A percentile compares a stretch with the other conserved stretches of the same genome.
Conservation (phyloP, 2,797 vertebrate genomes). For the Sorex maritimensis region DNA sequence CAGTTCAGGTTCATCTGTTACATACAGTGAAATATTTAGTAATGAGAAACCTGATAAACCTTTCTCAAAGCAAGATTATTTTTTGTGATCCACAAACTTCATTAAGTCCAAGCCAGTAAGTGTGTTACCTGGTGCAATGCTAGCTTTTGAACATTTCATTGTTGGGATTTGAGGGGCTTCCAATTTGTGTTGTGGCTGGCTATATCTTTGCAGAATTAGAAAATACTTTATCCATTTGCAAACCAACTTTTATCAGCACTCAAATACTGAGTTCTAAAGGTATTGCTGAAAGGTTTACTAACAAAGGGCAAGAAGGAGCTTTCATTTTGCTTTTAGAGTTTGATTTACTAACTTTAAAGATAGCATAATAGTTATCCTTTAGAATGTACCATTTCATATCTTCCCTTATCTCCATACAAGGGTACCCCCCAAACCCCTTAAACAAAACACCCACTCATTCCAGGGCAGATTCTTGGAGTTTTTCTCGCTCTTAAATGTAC, state of each 20-base stretch:
- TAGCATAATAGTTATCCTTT: slow-evolving; percentile 22
- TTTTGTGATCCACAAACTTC: slow-evolving; percentile 37
- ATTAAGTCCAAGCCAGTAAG: background rate
- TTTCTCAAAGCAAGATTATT: slow-evolving; percentile 35
- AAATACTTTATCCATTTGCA: slow-evolving; percentile 32
- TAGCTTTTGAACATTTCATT: slow-evolving; percentile 51
- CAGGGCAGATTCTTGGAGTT: slow-evolving; percentile 1
- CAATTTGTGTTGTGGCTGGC: slow-evolving; percentile 24
- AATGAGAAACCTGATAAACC: slow-evolving; percentile 17
- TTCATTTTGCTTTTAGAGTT: slow-evolving; percentile 64
- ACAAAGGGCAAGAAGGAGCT: slow-evolving; percentile 33
- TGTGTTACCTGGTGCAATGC: background rate
- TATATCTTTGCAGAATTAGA: slow-evolving; percentile 63
- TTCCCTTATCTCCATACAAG: slow-evolving; percentile 34
- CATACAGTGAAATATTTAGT: slow-evolving; percentile 10
- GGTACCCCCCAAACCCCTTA: background rate
- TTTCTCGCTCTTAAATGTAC: slow-evolving; percentile 20
- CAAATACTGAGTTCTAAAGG: slow-evolving; percentile 58
- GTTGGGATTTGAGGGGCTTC: slow-evolving; percentile 39
- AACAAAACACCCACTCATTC: background rate
- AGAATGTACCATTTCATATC: background rate
- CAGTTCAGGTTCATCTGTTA: slow-evolving; percentile 18
- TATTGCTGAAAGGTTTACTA: slow-evolving; percentile 50
- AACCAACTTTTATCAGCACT: slow-evolving; percentile 27
- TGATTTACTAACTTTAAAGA: slow-evolving; percentile 59